Percentiles rank a stretch among this genome's conserved stretches.
phyloP scores from a whole-genome alignment of 2,888 invertebrate species.

The Candidula unifasciata region DNA sequence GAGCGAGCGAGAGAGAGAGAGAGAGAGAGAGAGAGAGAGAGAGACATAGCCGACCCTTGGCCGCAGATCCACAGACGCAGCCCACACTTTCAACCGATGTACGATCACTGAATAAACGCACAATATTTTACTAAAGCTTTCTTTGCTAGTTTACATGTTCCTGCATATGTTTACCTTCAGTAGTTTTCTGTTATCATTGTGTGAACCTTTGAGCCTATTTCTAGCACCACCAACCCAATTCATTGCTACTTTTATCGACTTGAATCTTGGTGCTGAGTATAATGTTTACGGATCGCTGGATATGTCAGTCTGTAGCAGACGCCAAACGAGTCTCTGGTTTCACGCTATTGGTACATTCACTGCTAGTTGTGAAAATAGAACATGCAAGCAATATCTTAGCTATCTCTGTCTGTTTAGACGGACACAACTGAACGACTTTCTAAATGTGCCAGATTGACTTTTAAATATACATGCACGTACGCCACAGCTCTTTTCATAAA shows the following conservation, averaged over 20 bases:
- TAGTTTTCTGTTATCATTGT: constrained; percentile 62
- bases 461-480: neutral
- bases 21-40: neutral
- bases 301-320: neutral
- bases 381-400: no score
- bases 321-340: neutral
- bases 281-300: neutral
- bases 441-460: constrained; percentile 3
- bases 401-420: neutral
- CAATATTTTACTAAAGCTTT: neutral
- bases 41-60: no score
- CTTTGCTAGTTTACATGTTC: neutral
- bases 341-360: neutral
- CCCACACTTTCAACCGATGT: no score
- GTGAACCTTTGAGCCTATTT: constrained; percentile 60
- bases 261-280: neutral
- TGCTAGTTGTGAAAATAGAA: neutral
- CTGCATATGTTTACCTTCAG: constrained; percentile 62
- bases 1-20: no score
- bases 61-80: no score
- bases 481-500: no score
- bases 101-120: no score
- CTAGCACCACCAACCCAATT: constrained; percentile 73
- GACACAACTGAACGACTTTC: neutral
- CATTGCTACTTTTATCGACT: constrained; percentile 55